Evolutionary conservation across 1,140 invertebrate species (phyloP).

Genomic region (Bilobella aurantiaca): DNA sequence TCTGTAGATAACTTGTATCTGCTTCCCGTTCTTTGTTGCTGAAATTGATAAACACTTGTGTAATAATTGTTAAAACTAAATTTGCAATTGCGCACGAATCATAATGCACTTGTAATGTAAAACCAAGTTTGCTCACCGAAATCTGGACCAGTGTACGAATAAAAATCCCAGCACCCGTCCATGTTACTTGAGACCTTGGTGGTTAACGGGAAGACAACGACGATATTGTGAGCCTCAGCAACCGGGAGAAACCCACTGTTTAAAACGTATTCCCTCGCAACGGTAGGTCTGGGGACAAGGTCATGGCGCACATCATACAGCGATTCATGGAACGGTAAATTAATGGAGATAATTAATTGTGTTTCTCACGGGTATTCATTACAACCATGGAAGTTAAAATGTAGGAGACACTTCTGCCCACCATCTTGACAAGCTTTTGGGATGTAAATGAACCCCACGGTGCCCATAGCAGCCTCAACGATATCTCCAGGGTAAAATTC

Average conservation of each 20-base stretch:
- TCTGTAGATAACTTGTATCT: conserved; percentile 9
- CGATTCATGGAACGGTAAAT: no score
- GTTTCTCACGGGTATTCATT: conserved; percentile 2
- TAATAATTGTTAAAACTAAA: no score
- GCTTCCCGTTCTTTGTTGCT: conserved; percentile 14
- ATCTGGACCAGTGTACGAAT: conserved; percentile 14
- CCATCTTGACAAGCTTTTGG: conserved; percentile 6
- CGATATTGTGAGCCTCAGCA: conserved; percentile 3
- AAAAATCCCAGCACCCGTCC: conserved; percentile 14
- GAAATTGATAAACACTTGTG: no score
- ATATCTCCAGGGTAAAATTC: conserved; percentile 14
- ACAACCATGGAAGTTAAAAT: conserved; percentile 29
- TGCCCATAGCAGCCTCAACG: conserved; percentile 6
- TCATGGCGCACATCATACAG: no score
- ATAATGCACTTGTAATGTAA: no score
- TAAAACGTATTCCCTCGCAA: background rate
- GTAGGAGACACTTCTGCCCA: conserved; percentile 2
- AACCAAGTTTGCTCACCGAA: conserved; percentile 11
- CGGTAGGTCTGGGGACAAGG: no score
- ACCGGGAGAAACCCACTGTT: conserved; percentile 9
- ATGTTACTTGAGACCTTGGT: background rate
- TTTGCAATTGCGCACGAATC: no score
- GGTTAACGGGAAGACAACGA: conserved; percentile 11
- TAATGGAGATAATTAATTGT: no score
- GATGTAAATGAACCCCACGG: conserved; percentile 16